A percentile compares a stretch with the other conserved stretches of the same genome.
phyloP scores from a whole-genome alignment of 2,113 vertebrate genomes.

The Verasper variegatus region DNA sequence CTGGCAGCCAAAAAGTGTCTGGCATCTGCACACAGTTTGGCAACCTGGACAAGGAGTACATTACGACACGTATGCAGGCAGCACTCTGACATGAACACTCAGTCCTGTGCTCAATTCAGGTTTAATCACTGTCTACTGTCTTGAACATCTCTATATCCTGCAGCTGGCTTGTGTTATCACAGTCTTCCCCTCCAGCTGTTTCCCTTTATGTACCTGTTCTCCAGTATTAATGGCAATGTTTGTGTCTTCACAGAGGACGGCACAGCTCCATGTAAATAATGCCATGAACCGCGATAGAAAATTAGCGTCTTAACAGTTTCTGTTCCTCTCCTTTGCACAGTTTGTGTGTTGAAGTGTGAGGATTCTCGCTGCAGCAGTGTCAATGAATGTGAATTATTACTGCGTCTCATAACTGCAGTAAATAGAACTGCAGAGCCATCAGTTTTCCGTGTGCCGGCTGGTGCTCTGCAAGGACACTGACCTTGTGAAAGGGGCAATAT shows the following conservation, averaged over 20 bases:
- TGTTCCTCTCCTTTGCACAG: not conserved
- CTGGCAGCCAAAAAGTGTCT: conserved; percentile 36
- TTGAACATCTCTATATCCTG: not conserved
- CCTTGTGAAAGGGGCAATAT: conserved; percentile 50
- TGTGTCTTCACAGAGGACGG: not conserved
- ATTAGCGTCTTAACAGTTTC: not conserved
- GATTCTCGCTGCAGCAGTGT: not conserved
- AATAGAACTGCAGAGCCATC: conserved; percentile 34
- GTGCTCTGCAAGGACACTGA: conserved; percentile 25
- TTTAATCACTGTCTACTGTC: conserved; percentile 3
- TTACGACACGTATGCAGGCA: conserved; percentile 5
- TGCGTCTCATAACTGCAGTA: conserved; percentile 18
- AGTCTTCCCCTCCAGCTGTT: not conserved
- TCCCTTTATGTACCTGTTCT: not conserved
- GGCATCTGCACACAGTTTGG: conserved; percentile 46
- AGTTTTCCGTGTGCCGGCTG: conserved; percentile 11
- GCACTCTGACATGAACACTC: not conserved
- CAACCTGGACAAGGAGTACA: not conserved
- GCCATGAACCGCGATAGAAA: not conserved
- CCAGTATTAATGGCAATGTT: not conserved
- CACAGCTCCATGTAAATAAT: not conserved
- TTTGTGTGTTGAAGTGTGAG: not conserved
- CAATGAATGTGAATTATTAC: conserved; percentile 33
- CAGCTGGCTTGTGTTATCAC: not conserved
- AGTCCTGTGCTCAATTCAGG: not conserved